Base-by-base conservation (phyloP, 2,797 vertebrate genomes). In the Pseudochromis fuscus region DNA sequence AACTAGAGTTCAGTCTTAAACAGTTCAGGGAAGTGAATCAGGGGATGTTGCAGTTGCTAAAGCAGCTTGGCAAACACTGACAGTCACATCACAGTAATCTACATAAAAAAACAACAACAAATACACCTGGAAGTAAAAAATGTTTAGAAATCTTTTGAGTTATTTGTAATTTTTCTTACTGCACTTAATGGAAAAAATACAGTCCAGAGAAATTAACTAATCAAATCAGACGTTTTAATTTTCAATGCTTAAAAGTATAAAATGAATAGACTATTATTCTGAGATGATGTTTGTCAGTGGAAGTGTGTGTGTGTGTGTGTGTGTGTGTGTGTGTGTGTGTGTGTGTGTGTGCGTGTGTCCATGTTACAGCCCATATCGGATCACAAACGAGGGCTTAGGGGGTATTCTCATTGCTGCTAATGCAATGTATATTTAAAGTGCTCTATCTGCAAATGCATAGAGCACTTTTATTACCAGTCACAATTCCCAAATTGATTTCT, bases 401-500 rank as follows among this genome's bases (percentile, higher is more conserved):
- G n/a, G 38, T 30, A 16, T 60, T 72, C 23, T 30, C 19, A 53
- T 16, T 61, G 15, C 23, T 58, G 25, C 18, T 53, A 24, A 48
- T 59, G 7, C 15, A 49, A 40, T 53, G 2, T 37, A 9, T 23
- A 61, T 27, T 44, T 56, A 51, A 59, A 62, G 25, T 5, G 42
- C 12, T 58, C 37, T 6, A 16, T 55, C 18, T 70, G 5, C 30
- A 58, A 50, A 64, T 55, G 28, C 18, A 16, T n/a, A 59, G 3
- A 42, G 38, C 38, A 18, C 3, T 6, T 21, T 0, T 8, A 50
- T 21, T 52, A 30, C 3, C 13, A 37, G 13, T 35, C 10, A 23
- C 27, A 58, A 42, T 68, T 24, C 4, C 12, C 10, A 23, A 49
- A 72, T 7, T 21, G 5, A 59, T 64, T 68, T 57, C 27, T 52